Evolutionary conservation across 2,888 invertebrate species (phyloP).

Genomic region (Andrena trimmerana): DNA sequence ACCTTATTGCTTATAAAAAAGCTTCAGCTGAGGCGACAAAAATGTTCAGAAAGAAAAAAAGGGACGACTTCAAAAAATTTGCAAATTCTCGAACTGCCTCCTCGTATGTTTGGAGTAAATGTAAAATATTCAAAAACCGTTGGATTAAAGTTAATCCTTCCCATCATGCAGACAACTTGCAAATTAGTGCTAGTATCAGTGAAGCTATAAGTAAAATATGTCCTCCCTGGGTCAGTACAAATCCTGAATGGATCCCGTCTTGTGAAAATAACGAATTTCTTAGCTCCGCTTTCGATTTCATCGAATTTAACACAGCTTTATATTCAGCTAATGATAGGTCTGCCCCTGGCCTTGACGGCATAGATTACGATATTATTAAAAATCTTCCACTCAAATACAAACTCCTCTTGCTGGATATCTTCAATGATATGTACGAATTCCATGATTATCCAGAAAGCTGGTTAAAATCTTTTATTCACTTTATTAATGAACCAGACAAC

Average conservation of each 20-base stretch:
- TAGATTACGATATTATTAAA: not conserved
- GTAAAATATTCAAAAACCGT: slow-evolving; percentile 3
- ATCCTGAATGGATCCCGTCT: not conserved
- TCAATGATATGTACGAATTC: not conserved
- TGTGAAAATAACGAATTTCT: not conserved
- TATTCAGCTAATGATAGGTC: not conserved
- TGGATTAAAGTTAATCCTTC: not conserved
- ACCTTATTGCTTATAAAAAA: slow-evolving; percentile 4
- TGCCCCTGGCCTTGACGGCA: not conserved
- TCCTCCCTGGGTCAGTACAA: not conserved
- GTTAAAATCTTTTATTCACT: not conserved
- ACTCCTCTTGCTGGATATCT: not conserved
- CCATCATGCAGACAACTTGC: not conserved
- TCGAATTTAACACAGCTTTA: not conserved
- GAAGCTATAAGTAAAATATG: not conserved
- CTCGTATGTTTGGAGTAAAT: slow-evolving; percentile 2
- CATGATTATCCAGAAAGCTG: not conserved
- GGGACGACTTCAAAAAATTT: not conserved
- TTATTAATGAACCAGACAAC: slow-evolving; percentile 1
- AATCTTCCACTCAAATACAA: not conserved
- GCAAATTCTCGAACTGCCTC: not conserved
- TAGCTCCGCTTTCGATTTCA: not conserved
- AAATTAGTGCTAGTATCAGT: not conserved
- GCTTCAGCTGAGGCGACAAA: not conserved
- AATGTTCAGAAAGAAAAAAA: slow-evolving; percentile 3